Base-by-base conservation (phyloP, 1,140 invertebrate species). In the Trachelipus rathkii region DNA sequence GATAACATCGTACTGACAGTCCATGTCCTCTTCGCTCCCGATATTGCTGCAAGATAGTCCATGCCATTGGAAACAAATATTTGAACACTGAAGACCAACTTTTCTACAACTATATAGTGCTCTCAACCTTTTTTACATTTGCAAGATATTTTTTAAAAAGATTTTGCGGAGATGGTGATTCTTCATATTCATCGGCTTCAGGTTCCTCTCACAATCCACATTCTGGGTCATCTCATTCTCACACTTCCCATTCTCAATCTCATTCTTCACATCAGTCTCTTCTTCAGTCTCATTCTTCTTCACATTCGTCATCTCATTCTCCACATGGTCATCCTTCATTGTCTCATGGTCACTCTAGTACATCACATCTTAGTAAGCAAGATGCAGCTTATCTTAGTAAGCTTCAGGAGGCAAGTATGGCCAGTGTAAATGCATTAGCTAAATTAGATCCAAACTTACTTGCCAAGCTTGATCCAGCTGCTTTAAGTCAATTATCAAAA, bases 401-500 rank as follows among this genome's bases (percentile, higher is more conserved):
- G 72, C 68, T 81, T 13, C 79, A 81, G 75, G 79, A 81, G 50
- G 79, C 79, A 43, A 81, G 77, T 72, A 71, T 81, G 15, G 79
- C 79, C 24, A 80, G 71, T 77, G 79, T 75, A 11, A 81, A 81
- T 76, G 77, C 77, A n/a, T 72, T 81, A 44, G 77, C 77, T 19
- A 81, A 81, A 70, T 72, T 81, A 8, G 79, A 81, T 69, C 79
- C 77, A 24, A 81, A 74, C 67, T 69, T 81, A 5, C 72, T 81
- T 23, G 77, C 79, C 8, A 81, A 81, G 60, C 60, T 81, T 50
- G 79, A 81, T 23, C 77, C 77, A 23, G 71, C 72, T 46, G 78
- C 79, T n/a, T 21, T 81, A 50, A 72, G 74, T 45, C 79, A 81
- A 45, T 72, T 81, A 7, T 81, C 79, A 0, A 81, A 81, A 67